A percentile compares a stretch with the other conserved stretches of the same genome.
phyloP scores from a whole-genome alignment of 2,113 vertebrate genomes.

The Cromileptes altivelis region DNA sequence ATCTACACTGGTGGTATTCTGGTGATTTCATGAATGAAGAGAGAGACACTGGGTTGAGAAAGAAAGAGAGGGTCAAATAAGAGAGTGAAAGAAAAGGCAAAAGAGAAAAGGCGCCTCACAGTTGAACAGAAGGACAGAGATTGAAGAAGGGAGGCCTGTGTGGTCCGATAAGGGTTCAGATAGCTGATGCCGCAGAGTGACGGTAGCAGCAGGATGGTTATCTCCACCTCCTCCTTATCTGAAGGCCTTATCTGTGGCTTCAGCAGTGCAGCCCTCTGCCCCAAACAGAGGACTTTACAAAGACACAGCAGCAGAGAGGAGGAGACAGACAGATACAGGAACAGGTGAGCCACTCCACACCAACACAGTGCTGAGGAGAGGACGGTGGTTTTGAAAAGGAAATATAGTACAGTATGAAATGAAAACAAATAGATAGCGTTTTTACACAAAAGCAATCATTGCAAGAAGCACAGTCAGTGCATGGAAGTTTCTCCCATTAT shows the following conservation, averaged over 20 bases:
- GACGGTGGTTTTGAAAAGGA: neutral
- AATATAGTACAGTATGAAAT: neutral
- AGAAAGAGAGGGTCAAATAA: slow-evolving; percentile 18
- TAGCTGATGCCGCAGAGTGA: slow-evolving; percentile 35
- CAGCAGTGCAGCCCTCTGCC: slow-evolving; percentile 26
- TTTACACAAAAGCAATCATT: too few relatives aligned
- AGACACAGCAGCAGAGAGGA: slow-evolving; percentile 18
- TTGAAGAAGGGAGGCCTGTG: slow-evolving; percentile 45
- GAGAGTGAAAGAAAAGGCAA: neutral
- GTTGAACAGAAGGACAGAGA: slow-evolving; percentile 24
- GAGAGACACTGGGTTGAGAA: neutral
- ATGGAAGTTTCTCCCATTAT: too few relatives aligned
- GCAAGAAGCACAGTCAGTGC: too few relatives aligned
- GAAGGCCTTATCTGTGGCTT: slow-evolving; percentile 44
- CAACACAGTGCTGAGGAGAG: neutral
- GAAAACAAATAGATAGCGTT: too few relatives aligned
- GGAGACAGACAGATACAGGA: neutral
- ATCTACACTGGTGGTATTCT: slow-evolving; percentile 8
- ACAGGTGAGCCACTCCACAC: neutral
- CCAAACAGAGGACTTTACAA: slow-evolving; percentile 61
- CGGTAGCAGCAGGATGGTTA: neutral
- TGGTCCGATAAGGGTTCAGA: slow-evolving; percentile 67
- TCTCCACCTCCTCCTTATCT: slow-evolving; percentile 39
- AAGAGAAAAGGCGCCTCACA: neutral
- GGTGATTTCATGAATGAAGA: slow-evolving; percentile 11